Evolutionary conservation across 2,113 vertebrate species (phyloP).

Genomic region (Corythaeola cristata): DNA sequence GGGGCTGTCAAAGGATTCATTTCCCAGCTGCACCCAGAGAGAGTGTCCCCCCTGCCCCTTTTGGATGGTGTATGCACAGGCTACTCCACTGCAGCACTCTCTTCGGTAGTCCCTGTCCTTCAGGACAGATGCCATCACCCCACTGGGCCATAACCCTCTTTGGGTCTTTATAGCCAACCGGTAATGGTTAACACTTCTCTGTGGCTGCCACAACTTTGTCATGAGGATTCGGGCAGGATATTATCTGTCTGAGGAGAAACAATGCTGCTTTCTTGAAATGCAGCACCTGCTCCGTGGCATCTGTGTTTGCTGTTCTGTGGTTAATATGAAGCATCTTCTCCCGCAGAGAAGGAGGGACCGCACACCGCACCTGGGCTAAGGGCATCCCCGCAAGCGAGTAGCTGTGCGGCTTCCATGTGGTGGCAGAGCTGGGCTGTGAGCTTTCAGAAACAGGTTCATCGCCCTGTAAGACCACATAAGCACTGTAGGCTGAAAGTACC

Average conservation of each 20-base stretch:
- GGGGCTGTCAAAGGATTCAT: not conserved
- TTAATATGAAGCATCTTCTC: not conserved
- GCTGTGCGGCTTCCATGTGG: accelerated
- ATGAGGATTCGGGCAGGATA: not conserved
- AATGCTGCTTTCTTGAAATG: not conserved
- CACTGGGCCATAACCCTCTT: not conserved
- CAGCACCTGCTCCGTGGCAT: not conserved
- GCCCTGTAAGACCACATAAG: not conserved
- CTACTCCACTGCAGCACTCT: not conserved
- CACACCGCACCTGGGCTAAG: accelerated
- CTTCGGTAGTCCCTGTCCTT: not conserved
- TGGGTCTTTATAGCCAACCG: accelerated
- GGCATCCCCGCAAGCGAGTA: accelerated
- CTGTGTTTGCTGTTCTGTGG: not conserved
- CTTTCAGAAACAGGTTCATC: not conserved
- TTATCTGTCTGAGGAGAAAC: not conserved
- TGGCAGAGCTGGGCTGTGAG: not conserved
- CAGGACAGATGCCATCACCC: not conserved
- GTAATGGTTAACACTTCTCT: not conserved
- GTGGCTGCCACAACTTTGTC: not conserved
- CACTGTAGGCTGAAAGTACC: not conserved
- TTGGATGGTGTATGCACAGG: not conserved
- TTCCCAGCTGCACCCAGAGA: accelerated
- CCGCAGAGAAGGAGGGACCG: not conserved
- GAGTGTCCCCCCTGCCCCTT: not conserved